Percentiles rank a stretch among this genome's conserved stretches.
Evolutionary conservation across 2,113 vertebrate genomes (phyloP).

Genomic region (Harpagus bidentatus): DNA sequence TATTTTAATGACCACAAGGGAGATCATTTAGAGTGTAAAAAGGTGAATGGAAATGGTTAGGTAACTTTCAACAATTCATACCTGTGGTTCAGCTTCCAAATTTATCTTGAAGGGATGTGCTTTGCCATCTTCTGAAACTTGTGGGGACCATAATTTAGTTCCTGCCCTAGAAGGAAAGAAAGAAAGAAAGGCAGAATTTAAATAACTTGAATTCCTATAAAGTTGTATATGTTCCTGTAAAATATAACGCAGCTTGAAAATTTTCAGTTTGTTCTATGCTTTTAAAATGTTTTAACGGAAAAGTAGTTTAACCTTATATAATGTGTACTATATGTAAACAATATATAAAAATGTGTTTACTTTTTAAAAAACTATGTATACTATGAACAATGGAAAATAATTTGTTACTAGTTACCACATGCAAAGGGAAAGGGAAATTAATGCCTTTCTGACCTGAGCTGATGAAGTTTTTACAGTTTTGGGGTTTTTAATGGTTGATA

Average conservation of each 20-base stretch:
- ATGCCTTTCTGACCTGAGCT: not conserved
- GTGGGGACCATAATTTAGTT: conserved; percentile 89
- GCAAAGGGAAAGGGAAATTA: not conserved
- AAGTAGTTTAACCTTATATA: not conserved
- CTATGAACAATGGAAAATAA: not conserved
- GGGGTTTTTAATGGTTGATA: not conserved
- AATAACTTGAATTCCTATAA: not conserved
- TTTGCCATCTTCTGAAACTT: conserved; percentile 81
- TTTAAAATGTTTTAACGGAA: not conserved
- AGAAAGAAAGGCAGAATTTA: not conserved
- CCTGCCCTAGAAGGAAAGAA: conserved; percentile 77
- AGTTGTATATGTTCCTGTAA: not conserved
- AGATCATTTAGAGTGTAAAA: not conserved
- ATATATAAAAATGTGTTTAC: not conserved
- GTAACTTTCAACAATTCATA: conserved; percentile 56
- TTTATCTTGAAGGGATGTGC: conserved; percentile 90
- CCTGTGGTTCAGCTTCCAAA: conserved; percentile 91
- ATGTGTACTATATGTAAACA: not conserved
- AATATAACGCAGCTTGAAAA: not conserved
- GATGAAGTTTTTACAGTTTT: not conserved
- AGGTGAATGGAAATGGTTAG: not conserved
- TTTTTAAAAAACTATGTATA: not conserved
- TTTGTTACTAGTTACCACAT: not conserved
- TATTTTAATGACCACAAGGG: not conserved
- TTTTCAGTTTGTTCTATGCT: not conserved